Percentiles rank a stretch among this genome's conserved stretches.
These are phyloP conservation scores for Agelaius tricolor DNA, from an alignment of 2,113 vertebrate genomes.

Conservation along the genomic window DNA sequence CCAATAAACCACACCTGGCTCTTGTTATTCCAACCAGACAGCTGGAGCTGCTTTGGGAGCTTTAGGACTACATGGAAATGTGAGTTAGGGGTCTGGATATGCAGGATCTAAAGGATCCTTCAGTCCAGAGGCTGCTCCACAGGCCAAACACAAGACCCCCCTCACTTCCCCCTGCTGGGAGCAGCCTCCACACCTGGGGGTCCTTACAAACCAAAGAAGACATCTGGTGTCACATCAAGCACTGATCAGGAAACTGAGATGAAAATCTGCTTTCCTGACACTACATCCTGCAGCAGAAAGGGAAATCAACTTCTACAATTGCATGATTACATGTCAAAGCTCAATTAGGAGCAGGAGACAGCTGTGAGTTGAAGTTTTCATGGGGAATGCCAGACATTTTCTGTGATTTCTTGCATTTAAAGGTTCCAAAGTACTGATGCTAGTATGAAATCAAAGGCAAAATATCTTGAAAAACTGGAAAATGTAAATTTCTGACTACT, in stretches of 20 bases:
- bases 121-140: neutral
- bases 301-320: constrained; percentile 10
- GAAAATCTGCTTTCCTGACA: neutral
- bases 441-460: neutral
- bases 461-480: neutral
- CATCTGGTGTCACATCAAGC: neutral
- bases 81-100: neutral
- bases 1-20: neutral
- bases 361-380: neutral
- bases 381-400: neutral
- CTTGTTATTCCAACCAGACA: neutral
- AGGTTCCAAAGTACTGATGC: neutral
- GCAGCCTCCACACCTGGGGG: neutral
- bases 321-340: constrained; percentile 40
- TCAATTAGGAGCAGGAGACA: constrained; percentile 46
- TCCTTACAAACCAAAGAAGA: neutral
- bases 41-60: neutral
- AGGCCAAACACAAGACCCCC: neutral
- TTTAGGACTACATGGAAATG: neutral
- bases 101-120: neutral
- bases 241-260: neutral
- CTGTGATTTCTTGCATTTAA: constrained; percentile 27
- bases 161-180: neutral
- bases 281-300: neutral
- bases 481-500: neutral